Base-by-base conservation (phyloP, 2,797 vertebrate genomes). In the Anguilla marmorata region DNA sequence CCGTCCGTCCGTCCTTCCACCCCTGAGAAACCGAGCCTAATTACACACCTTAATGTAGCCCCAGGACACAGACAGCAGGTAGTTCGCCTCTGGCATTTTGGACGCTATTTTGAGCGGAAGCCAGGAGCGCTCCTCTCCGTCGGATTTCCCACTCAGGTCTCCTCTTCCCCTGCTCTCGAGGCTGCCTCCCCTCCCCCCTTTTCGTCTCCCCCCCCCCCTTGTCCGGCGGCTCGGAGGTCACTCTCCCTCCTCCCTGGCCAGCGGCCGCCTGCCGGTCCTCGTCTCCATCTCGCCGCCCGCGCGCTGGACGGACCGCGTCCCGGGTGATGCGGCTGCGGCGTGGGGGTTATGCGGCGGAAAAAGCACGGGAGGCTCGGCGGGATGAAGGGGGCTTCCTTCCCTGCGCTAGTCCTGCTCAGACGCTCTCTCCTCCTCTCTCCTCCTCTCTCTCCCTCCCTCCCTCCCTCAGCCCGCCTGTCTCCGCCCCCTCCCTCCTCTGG, bases 11-110 rank as follows among this genome's bases (percentile, higher is more conserved):
- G 24, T 80, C 58, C n/a, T 4, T 5, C 8, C n/a, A 41, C 14
- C 27, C 69, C 72, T 0, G 24, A 56, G 27, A 66, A 30, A 86
- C 79, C 0, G 41, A n/a, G 19, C 85, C 56, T 3, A 66, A 27
- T 76, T 63, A 97, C 98, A 97, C 96, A 99, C 98, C 98, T 99
- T 99, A 91, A 98, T 99, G 91, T 98, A 99, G 95, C 98, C 97
- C 98, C 98, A 99, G 94, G 98, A 99, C 88, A 99, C 97, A 87
- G 97, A 98, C 89, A 98, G 96, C 92, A 99, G 96, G 96, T 97
- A 98, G 95, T 98, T 99, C 93, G 97, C 97, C 95, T 99, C 98
- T 92, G 97, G 98, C 98, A 99, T 99, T 97, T 97, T 97, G 96
- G 94, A 96, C 94, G 91, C 89, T 92, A 94, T 95, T 88, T 94